Percentiles rank a stretch among this genome's conserved stretches.
phyloP scores from a whole-genome alignment of 2,888 invertebrate genomes.

The Drosophila multiciliata region DNA sequence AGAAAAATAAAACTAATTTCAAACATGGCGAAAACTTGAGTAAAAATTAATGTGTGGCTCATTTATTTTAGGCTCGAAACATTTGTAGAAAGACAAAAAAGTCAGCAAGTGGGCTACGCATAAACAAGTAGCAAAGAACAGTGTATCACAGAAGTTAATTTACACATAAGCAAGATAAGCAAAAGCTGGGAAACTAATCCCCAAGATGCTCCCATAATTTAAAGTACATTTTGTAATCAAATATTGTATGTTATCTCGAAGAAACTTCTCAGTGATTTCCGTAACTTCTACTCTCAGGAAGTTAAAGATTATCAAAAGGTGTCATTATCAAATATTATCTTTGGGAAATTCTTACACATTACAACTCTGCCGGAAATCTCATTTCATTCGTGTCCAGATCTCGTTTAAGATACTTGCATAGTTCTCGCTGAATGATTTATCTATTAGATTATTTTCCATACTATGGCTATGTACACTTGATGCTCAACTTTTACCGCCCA shows the following conservation, averaged over 20 bases:
- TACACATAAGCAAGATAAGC: constrained; percentile 10
- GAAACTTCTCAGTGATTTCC: not conserved
- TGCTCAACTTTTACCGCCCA: constrained; percentile 43
- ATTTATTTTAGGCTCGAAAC: constrained; percentile 53
- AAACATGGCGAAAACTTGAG: constrained; percentile 64
- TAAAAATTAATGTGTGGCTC: constrained; percentile 53
- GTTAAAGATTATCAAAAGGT: not conserved
- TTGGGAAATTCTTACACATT: not conserved
- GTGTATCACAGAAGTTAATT: constrained; percentile 45
- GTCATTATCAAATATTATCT: constrained; percentile 7
- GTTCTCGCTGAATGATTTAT: not conserved
- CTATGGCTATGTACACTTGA: not conserved
- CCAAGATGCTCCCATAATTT: not conserved
- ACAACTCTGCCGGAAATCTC: not conserved
- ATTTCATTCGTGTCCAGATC: not conserved
- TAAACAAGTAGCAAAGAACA: constrained; percentile 52
- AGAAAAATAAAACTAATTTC: constrained; percentile 22
- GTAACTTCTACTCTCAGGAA: not conserved
- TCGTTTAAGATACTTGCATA: not conserved
- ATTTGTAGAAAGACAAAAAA: constrained; percentile 45
- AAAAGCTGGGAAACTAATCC: not conserved
- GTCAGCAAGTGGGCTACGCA: constrained; percentile 40
- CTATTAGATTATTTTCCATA: not conserved
- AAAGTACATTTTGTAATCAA: not conserved
- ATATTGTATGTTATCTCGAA: not conserved